These are phyloP conservation scores for Halcyon senegalensis DNA, from an alignment of 2,113 vertebrate genomes.

Conservation along the genomic window DNA sequence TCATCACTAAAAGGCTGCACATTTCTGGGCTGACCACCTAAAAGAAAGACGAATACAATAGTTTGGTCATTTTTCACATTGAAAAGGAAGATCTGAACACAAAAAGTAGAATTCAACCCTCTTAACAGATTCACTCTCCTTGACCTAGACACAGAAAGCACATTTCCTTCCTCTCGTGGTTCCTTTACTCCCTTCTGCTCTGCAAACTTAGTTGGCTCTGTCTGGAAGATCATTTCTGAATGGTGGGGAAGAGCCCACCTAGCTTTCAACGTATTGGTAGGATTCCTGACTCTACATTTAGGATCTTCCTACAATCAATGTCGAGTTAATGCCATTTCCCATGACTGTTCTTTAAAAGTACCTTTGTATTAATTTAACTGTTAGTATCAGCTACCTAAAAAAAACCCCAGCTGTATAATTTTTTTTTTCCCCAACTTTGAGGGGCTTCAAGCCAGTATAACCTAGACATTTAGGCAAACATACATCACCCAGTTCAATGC, in stretches of 20 bases:
- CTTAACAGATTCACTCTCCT: neutral
- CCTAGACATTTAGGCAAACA: neutral
- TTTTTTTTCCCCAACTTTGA: neutral
- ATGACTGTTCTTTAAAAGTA: neutral
- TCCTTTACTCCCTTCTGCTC: neutral
- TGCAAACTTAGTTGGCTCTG: neutral
- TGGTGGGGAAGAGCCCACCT: neutral
- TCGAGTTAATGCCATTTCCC: neutral
- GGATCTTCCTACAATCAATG: neutral
- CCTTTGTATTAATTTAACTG: neutral
- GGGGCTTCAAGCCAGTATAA: neutral
- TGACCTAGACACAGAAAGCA: neutral
- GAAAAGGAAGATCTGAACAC: neutral
- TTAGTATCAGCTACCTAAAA: neutral
- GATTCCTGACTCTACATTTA: neutral
- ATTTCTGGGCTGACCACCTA: slow-evolving; percentile 88
- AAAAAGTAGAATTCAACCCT: neutral
- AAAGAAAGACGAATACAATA: neutral
- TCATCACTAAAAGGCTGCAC: slow-evolving; percentile 97
- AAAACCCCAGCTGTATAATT: neutral
- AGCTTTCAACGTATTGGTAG: neutral
- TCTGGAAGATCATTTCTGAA: neutral
- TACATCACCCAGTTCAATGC: neutral
- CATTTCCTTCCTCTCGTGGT: neutral
- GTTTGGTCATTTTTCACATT: neutral